Evolutionary conservation across 2,888 invertebrate species (phyloP).

Genomic region (Branchellion lobata): DNA sequence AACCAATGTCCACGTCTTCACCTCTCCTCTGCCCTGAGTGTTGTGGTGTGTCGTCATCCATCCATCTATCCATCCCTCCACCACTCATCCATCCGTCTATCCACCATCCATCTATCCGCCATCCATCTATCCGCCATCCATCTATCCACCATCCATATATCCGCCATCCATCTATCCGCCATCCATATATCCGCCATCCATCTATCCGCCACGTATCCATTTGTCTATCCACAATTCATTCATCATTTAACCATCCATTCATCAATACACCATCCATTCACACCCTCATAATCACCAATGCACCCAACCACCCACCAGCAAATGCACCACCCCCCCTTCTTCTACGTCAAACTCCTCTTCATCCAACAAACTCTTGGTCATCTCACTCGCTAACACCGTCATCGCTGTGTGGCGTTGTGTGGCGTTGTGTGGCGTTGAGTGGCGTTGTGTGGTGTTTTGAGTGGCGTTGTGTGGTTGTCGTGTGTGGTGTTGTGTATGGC

Average conservation of each 20-base stretch:
- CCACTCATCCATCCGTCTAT: background rate
- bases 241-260: background rate
- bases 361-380: conserved; percentile 18
- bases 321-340: conserved; percentile 19
- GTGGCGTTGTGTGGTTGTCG: background rate
- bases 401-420: conserved; percentile 18
- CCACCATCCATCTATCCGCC: background rate
- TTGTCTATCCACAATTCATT: too few relatives aligned
- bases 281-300: too few relatives aligned
- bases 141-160: background rate
- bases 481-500: background rate
- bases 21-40: conserved; percentile 8
- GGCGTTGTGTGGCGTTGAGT: too few relatives aligned
- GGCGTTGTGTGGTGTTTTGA: too few relatives aligned
- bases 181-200: too few relatives aligned
- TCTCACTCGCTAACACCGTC: conserved; percentile 7
- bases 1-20: background rate
- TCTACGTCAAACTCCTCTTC: conserved; percentile 17
- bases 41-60: background rate
- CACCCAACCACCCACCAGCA: conserved; percentile 50
- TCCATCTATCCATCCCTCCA: background rate
- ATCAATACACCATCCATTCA: background rate
- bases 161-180: background rate
- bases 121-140: background rate
- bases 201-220: too few relatives aligned